phyloP scores from a whole-genome alignment of 2,797 vertebrate genomes.

The Austrolebias charrua region DNA sequence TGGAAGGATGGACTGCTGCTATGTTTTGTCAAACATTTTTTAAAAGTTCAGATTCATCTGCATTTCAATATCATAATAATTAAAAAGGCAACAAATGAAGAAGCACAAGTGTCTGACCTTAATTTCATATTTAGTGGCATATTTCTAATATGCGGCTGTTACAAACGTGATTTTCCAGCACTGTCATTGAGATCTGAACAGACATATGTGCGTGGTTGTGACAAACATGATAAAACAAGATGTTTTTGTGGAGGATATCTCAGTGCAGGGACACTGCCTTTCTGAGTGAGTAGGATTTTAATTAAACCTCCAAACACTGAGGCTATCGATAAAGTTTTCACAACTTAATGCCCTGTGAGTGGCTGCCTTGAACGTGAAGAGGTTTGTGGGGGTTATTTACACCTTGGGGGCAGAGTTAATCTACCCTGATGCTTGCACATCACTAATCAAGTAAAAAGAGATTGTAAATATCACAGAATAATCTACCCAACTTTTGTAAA shows the following conservation, averaged over 20 bases:
- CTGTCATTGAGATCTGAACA: constrained; percentile 31
- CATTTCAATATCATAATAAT: not conserved
- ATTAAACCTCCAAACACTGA: constrained; percentile 67
- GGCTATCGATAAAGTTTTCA: constrained; percentile 67
- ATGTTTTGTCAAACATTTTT: not conserved
- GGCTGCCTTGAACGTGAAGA: constrained; percentile 50
- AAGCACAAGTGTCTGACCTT: not conserved
- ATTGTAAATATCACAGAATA: constrained; percentile 64
- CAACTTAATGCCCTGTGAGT: constrained; percentile 67
- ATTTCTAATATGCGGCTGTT: constrained; percentile 35
- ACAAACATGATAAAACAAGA: constrained; percentile 51
- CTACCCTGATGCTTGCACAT: constrained; percentile 67
- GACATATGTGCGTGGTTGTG: constrained; percentile 40
- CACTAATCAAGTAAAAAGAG: constrained; percentile 69
- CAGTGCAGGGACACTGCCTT: constrained; percentile 37
- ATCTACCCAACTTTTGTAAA: constrained; percentile 49
- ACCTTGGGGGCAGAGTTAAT: constrained; percentile 65
- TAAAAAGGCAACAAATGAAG: not conserved
- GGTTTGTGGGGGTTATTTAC: constrained; percentile 69
- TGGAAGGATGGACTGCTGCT: too few species aligned
- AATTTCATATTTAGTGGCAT: constrained; percentile 15
- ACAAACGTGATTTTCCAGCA: constrained; percentile 49
- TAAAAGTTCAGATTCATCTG: not conserved
- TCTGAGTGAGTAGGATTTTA: constrained; percentile 59
- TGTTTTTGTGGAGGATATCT: constrained; percentile 31